A percentile compares a stretch with the other conserved stretches of the same genome.
Conservation (phyloP, 2,888 invertebrate genomes). For the Drosophila multiciliata region DNA sequence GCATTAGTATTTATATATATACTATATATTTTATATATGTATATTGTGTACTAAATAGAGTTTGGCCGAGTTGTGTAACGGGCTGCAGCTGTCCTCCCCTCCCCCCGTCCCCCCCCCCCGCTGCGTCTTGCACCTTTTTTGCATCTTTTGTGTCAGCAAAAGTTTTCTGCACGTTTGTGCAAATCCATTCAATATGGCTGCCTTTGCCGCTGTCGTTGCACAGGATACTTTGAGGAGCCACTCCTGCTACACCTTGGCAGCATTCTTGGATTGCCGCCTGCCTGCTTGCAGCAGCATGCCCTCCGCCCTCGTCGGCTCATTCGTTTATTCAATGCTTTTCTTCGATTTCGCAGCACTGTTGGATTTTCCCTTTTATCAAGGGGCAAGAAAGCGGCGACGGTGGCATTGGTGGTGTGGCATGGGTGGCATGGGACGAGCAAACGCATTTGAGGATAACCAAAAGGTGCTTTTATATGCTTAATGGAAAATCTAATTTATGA, state of each 20-base stretch:
- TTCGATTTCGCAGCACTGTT: slow-evolving; percentile 79
- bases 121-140: slow-evolving; percentile 69
- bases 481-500: slow-evolving; percentile 81
- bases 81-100: slow-evolving; percentile 37
- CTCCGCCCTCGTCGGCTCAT: slow-evolving; percentile 49
- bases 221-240: slow-evolving; percentile 27
- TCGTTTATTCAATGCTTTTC: slow-evolving; percentile 81
- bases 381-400: neutral
- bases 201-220: slow-evolving; percentile 56
- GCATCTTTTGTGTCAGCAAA: slow-evolving; percentile 79
- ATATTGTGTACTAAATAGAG: slow-evolving; percentile 51
- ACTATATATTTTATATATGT: neutral
- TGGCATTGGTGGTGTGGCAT: neutral
- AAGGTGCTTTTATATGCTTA: slow-evolving; percentile 81
- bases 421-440: slow-evolving; percentile 26
- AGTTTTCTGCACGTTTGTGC: slow-evolving; percentile 79
- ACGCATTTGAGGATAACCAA: slow-evolving; percentile 81
- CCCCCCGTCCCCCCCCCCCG: slow-evolving; percentile 30
- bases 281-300: slow-evolving; percentile 39
- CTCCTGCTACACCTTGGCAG: slow-evolving; percentile 39
- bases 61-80: slow-evolving; percentile 56
- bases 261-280: slow-evolving; percentile 54
- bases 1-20: slow-evolving; percentile 1
- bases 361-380: slow-evolving; percentile 77
- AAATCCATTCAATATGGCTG: slow-evolving; percentile 80